Conservation (phyloP, 1,140 invertebrate species). For the Drosophila truncata region DNA sequence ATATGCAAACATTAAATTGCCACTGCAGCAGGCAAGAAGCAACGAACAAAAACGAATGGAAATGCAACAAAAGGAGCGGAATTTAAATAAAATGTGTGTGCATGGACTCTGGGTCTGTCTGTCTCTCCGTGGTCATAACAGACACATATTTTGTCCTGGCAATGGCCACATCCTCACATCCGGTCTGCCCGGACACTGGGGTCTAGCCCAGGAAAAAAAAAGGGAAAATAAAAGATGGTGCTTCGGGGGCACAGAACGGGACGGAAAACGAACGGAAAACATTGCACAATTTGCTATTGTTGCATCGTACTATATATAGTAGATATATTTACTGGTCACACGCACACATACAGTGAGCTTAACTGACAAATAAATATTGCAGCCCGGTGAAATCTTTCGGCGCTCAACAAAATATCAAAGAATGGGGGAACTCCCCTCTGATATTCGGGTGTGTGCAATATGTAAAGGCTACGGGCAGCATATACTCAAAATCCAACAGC, state of each 20-base stretch:
- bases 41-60: slow-evolving; percentile 32
- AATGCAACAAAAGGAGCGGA: slow-evolving; percentile 52
- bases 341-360: slow-evolving; percentile 23
- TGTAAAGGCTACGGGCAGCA: slow-evolving; percentile 80
- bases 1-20: slow-evolving; percentile 85
- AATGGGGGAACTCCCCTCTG: not conserved
- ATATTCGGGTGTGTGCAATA: slow-evolving; percentile 61
- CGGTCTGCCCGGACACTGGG: slow-evolving; percentile 45
- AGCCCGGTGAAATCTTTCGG: slow-evolving; percentile 70
- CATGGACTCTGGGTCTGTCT: not conserved
- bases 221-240: slow-evolving; percentile 19
- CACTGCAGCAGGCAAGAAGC: slow-evolving; percentile 44
- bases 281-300: slow-evolving; percentile 76
- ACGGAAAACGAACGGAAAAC: slow-evolving; percentile 71
- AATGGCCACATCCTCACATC: slow-evolving; percentile 69
- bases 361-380: slow-evolving; percentile 76
- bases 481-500: slow-evolving; percentile 72
- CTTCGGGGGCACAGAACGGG: slow-evolving; percentile 25
- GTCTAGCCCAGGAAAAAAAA: slow-evolving; percentile 41
- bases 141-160: slow-evolving; percentile 83
- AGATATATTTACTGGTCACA: slow-evolving; percentile 44
- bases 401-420: slow-evolving; percentile 57
- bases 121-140: slow-evolving; percentile 65
- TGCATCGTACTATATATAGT: slow-evolving; percentile 22
- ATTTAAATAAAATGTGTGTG: slow-evolving; percentile 69